Base-by-base conservation (phyloP, 2,888 invertebrate genomes). In the Gymnosoma rotundatum region DNA sequence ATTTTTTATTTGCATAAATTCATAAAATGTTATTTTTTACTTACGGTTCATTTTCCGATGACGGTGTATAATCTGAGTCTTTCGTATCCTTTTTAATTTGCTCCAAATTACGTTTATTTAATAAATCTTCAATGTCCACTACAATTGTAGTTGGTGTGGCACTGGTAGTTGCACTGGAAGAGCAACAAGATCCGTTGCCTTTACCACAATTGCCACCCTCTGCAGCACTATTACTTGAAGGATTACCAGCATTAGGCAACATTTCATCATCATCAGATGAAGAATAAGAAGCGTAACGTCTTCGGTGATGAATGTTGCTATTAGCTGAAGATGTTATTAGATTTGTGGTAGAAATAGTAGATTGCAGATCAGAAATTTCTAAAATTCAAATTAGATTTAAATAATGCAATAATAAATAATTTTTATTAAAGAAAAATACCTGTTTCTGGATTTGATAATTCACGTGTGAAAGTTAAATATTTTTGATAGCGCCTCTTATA, bases 401-500 rank as follows among this genome's bases (percentile, higher is more conserved):
- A 52, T 21, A 38, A 16, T 12, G 14, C 6, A 10, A 61, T 54
- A 18, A 69, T 32, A 58, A 5, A 20, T 52, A 8, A 14, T 16
- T 16, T 38, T 36, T 21, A 12, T 48, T 58, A 60, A 18, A 18
- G 0, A 38, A 10, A 56, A 58, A 4, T 88, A 92, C 92, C 92
- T 79, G 91, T 88, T 67, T 92, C 92, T n/a, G 92, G 92, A 89
- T 92, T 92, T 20, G 93, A 93, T 8, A 94, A 91, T 82, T 95
- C 95, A 20, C 94, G 93, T 0, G 94, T 93, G n/a, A 94, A 91
- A 5, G 94, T 93, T 81, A 94, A 91, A 89, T 95, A 95, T 87
- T 94, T 94, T n/a, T 94, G 94, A 88, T 94, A 94, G 83, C 95
- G 94, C 52, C 95, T 94, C 64, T 95, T 94, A 90, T 96, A 96